Evolutionary conservation across 2,888 invertebrate species (phyloP).

Genomic region (Diploptera punctata): DNA sequence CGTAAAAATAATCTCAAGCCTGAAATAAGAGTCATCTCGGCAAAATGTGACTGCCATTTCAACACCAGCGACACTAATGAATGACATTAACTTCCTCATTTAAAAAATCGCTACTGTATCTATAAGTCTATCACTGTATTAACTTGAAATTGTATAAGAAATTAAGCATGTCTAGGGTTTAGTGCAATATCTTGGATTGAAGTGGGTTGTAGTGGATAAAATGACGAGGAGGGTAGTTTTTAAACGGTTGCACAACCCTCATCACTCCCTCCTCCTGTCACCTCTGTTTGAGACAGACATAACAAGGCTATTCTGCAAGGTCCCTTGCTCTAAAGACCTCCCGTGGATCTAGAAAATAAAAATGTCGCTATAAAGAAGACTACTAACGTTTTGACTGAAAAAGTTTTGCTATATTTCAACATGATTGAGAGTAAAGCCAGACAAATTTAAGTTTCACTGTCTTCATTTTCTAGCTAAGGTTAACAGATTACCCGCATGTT

Average conservation of each 20-base stretch:
- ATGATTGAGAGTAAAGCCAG: not conserved
- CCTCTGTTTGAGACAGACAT: not conserved
- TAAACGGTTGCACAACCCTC: constrained; percentile 17
- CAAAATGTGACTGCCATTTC: too few species aligned
- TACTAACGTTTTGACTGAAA: constrained; percentile 5
- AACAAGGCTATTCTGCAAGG: constrained; percentile 17
- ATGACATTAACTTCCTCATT: too few species aligned
- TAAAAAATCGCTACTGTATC: too few species aligned
- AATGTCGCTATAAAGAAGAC: constrained; percentile 6
- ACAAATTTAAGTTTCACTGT: constrained; percentile 15
- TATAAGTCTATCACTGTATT: too few species aligned
- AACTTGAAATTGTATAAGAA: too few species aligned
- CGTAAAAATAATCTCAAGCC: too few species aligned
- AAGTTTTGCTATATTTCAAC: constrained; percentile 21
- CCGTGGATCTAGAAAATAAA: constrained; percentile 4
- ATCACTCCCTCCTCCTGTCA: not conserved
- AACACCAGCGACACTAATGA: too few species aligned
- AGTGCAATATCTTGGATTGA: too few species aligned
- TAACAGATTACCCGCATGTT: not conserved
- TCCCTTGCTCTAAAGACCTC: constrained; percentile 5
- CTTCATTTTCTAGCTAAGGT: not conserved
- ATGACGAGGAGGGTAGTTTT: constrained; percentile 4
- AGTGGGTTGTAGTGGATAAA: not conserved
- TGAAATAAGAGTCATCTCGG: too few species aligned
- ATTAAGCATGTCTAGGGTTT: too few species aligned